A percentile compares a stretch with the other conserved stretches of the same genome.
phyloP scores from a whole-genome alignment of 2,113 vertebrate genomes.

The Dromaius novaehollandiae region DNA sequence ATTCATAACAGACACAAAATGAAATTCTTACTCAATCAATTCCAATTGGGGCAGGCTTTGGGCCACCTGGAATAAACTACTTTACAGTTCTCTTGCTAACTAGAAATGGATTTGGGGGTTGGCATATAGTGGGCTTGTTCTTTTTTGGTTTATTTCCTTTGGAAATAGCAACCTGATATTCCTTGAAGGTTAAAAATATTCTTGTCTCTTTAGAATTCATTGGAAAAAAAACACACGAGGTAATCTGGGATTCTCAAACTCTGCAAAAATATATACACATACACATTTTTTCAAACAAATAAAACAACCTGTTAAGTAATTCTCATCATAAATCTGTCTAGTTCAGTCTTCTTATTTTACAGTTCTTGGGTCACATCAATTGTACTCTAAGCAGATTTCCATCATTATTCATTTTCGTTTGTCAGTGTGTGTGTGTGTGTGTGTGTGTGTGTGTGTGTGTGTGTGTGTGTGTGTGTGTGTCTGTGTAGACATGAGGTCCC shows the following conservation, averaged over 20 bases:
- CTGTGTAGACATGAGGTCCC: not conserved
- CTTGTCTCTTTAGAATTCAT: not conserved
- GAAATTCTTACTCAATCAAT: not conserved
- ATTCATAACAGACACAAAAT: not conserved
- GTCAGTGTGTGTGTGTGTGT: not conserved
- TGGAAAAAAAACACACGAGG: not conserved
- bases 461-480: too few species aligned
- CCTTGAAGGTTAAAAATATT: not conserved
- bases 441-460: too few species aligned
- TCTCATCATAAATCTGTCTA: not conserved
- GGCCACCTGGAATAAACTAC: not conserved
- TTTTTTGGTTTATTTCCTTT: not conserved
- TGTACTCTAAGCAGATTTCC: not conserved
- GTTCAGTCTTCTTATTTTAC: not conserved
- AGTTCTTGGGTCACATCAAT: not conserved
- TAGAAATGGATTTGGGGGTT: not conserved
- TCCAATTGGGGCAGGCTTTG: not conserved
- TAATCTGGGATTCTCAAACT: not conserved
- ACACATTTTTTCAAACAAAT: not conserved
- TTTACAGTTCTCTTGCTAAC: not conserved
- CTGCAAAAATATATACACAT: not conserved
- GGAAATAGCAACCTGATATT: not conserved
- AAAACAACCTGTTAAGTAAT: not conserved
- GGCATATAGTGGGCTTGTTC: not conserved
- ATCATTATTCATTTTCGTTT: not conserved